Base-by-base conservation (phyloP, 2,888 invertebrate species). In the Acanthosepion lycidas region DNA sequence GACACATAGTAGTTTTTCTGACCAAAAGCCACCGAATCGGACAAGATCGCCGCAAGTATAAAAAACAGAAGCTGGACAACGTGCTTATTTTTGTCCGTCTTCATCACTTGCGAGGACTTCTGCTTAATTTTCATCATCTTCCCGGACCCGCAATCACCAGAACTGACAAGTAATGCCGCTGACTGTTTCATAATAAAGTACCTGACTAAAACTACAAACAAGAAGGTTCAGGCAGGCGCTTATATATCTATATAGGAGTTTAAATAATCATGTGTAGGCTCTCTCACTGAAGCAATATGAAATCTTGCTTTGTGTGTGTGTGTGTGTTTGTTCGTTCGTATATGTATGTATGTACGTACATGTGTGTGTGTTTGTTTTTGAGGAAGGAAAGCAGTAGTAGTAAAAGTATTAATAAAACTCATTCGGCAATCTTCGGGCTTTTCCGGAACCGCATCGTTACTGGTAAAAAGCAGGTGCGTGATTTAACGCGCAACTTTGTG, bases 161-260 rank as follows among this genome's bases (percentile, higher is more conserved):
- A 78, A 33, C 33, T 15, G 78, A 78, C 78, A 78, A 78, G 78
- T 33, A 78, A 78, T n/a, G 78, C n/a, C n/a, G 78, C 78, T 78
- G 78, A 78, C 78, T 78, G 78, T n/a, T n/a, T 78, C 78, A 78
- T 78, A n/a, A n/a, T 78, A 78, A 59, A 20, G n/a, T 78, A 78
- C n/a, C n/a, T 12, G 9, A 78, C n/a, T 33, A 33, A 78, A 78
- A 78, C 78, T 78, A 78, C n/a, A 78, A 78, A 78, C 78, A 23
- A 78, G 78, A 78, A 78, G 78, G 78, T 12, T 78, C 78, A 28
- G 78, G n/a, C 78, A 78, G n/a, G 78, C 78, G 78, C n/a, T 78
- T 78, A 78, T 78, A 78, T 78, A 78, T 78, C 78, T 78, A 78
- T 64, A 64, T n/a, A 78, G 78, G 78, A 78, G 78, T 78, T 78